Evolutionary conservation across 2,888 invertebrate species (phyloP).

Genomic region (Pterostichus niger): DNA sequence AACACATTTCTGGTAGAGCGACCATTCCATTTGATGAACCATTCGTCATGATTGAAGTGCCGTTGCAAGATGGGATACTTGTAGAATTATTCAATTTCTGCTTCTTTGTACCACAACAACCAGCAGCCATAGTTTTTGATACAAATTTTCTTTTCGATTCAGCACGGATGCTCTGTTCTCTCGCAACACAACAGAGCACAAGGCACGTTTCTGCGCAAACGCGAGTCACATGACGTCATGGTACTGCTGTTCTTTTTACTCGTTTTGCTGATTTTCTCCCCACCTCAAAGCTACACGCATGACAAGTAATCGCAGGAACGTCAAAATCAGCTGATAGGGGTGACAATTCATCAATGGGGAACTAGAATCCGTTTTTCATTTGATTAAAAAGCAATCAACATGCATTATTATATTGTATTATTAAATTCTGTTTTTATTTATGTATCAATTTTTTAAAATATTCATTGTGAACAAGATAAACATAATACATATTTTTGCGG

Average conservation of each 20-base stretch:
- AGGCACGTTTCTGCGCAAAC: conserved; percentile 58
- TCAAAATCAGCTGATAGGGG: conserved; percentile 65
- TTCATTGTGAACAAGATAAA: too few relatives aligned
- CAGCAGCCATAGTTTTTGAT: conserved; percentile 86
- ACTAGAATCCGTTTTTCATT: neutral
- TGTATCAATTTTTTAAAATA: too few relatives aligned
- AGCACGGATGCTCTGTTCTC: conserved; percentile 51
- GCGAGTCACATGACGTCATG: conserved; percentile 63
- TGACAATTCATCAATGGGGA: conserved; percentile 42
- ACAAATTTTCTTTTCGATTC: conserved; percentile 59
- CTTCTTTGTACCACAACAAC: conserved; percentile 95
- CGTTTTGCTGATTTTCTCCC: conserved; percentile 56
- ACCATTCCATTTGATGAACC: conserved; percentile 81
- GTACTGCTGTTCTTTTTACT: conserved; percentile 65
- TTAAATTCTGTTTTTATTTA: too few relatives aligned
- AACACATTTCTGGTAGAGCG: conserved; percentile 97
- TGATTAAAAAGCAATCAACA: neutral
- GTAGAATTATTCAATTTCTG: conserved; percentile 89
- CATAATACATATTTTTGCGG: neutral
- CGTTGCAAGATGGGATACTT: conserved; percentile 75
- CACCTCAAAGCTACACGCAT: conserved; percentile 55
- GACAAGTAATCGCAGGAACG: conserved; percentile 61
- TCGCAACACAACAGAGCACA: conserved; percentile 66
- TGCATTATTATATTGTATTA: too few relatives aligned
- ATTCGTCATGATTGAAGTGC: conserved; percentile 72